phyloP scores from a whole-genome alignment of 2,113 vertebrate species.

The Centrocercus urophasianus region DNA sequence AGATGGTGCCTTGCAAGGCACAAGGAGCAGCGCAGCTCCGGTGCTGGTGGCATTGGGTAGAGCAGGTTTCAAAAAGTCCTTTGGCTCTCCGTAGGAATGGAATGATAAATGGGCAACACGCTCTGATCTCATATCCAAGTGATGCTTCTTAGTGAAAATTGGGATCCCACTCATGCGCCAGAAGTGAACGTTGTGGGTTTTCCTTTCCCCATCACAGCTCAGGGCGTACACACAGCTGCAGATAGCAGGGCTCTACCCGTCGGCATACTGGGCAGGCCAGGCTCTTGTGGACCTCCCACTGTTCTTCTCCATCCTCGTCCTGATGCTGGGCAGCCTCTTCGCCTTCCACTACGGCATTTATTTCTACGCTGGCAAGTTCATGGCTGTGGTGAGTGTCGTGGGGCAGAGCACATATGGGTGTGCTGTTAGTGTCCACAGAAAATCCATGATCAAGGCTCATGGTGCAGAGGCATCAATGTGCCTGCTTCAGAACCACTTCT shows the following conservation, averaged over 20 bases:
- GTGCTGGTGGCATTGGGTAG: not conserved
- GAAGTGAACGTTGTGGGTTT: rapidly evolving
- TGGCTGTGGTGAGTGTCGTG: constrained; percentile 85
- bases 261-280: constrained; percentile 95
- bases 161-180: rapidly evolving
- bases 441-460: not conserved
- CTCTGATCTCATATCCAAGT: not conserved
- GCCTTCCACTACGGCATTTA: constrained; percentile 88
- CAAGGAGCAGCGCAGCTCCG: not conserved
- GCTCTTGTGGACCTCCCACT: constrained; percentile 89
- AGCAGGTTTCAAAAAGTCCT: not conserved
- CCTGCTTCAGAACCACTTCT: not conserved
- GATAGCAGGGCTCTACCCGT: constrained; percentile 92
- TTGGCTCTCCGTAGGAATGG: rapidly evolving
- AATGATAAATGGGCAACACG: rapidly evolving
- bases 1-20: not conserved
- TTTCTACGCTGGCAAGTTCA: constrained; percentile 85
- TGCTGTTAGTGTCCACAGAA: not conserved
- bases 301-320: constrained; percentile 86
- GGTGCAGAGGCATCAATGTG: not conserved
- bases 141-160: rapidly evolving
- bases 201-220: constrained; percentile 76
- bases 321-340: constrained; percentile 89
- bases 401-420: rapidly evolving
- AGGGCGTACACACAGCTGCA: constrained; percentile 93